phyloP scores from a whole-genome alignment of 2,113 vertebrate genomes.

The Uropsilus gracilis region DNA sequence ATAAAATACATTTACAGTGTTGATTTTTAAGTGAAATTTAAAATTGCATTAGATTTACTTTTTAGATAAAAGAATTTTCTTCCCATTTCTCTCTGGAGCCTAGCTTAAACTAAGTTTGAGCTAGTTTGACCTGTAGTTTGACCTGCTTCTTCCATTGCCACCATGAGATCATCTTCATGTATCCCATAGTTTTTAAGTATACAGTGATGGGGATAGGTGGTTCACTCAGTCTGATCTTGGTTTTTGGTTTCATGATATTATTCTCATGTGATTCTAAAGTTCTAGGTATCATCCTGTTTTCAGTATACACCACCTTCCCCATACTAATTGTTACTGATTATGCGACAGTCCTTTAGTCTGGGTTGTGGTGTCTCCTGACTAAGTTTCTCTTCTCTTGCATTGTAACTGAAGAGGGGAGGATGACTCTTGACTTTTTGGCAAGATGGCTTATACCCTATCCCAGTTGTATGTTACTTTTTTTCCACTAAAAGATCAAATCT shows the following conservation, averaged over 20 bases:
- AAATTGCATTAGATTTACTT: constrained; percentile 32
- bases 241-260: constrained; percentile 8
- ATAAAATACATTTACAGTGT: neutral
- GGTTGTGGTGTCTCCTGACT: neutral
- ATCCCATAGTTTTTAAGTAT: neutral
- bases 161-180: neutral
- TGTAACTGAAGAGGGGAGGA: neutral
- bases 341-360: neutral
- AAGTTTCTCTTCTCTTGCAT: neutral
- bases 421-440: constrained; percentile 14
- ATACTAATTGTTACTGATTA: neutral
- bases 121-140: neutral
- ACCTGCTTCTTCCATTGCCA: neutral
- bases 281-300: neutral
- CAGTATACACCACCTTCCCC: neutral
- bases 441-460: neutral
- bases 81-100: neutral
- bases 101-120: neutral
- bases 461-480: neutral
- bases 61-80: neutral
- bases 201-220: neutral
- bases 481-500: constrained; percentile 7
- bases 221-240: neutral
- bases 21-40: constrained; percentile 45
- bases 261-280: neutral